A percentile compares a stretch with the other conserved stretches of the same genome.
These are phyloP conservation scores for Syngnathus floridae DNA, from an alignment of 2,113 vertebrate genomes.

Conservation along the genomic window DNA sequence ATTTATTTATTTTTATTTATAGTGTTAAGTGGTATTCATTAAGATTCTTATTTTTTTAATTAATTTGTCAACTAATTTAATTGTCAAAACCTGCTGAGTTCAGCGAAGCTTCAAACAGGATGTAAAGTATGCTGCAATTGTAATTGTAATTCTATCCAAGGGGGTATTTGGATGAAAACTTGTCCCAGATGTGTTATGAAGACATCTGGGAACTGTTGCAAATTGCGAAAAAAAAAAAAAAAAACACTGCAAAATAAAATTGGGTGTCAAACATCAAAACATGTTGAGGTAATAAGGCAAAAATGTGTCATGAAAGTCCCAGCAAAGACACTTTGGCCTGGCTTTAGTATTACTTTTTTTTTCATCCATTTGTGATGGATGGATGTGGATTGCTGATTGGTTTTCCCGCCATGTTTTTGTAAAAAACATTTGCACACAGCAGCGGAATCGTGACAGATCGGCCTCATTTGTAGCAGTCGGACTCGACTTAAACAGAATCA, in stretches of 20 bases:
- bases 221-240: not conserved
- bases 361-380: not conserved
- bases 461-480: conserved; percentile 72
- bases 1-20: too few species aligned
- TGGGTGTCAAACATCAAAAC: conserved; percentile 2
- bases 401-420: conserved; percentile 10
- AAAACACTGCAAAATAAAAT: not conserved
- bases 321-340: not conserved
- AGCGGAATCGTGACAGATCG: conserved; percentile 43
- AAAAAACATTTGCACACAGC: conserved; percentile 30
- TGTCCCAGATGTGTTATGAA: not conserved
- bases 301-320: conserved; percentile 13
- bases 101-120: not conserved
- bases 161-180: not conserved
- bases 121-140: not conserved
- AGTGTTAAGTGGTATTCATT: too few species aligned
- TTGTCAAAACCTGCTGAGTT: not conserved
- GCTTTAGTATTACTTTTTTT: not conserved
- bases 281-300: not conserved
- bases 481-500: conserved; percentile 66
- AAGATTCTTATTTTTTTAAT: too few species aligned
- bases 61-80: too few species aligned
- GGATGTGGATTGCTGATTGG: not conserved
- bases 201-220: not conserved
- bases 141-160: not conserved